These are phyloP conservation scores for Acanthosepion pharaonis DNA, from an alignment of 2,888 invertebrate species.

Conservation along the genomic window DNA sequence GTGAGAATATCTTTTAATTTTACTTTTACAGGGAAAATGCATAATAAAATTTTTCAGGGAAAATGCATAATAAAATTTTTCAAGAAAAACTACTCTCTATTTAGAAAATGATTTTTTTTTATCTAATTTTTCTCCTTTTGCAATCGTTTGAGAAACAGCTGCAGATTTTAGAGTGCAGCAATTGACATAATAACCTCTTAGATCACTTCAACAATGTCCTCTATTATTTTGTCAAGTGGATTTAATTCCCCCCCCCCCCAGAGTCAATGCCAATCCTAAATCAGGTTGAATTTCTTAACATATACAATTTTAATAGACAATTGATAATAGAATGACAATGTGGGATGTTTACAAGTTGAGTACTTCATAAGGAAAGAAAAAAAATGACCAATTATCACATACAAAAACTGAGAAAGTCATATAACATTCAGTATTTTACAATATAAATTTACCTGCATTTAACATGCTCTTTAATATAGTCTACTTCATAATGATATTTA, in stretches of 20 bases:
- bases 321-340: not conserved
- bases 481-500: too few species aligned
- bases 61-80: not conserved
- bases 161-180: not conserved
- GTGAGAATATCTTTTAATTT: not conserved
- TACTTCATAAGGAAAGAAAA: too few species aligned
- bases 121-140: not conserved
- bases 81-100: not conserved
- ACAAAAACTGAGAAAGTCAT: too few species aligned
- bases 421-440: too few species aligned
- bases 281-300: not conserved
- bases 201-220: not conserved
- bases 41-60: not conserved
- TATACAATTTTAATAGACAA: not conserved
- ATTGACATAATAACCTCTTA: not conserved
- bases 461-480: too few species aligned
- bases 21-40: not conserved
- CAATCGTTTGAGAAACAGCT: not conserved
- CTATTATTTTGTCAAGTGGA: not conserved
- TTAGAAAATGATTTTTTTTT: not conserved
- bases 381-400: too few species aligned
- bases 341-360: too few species aligned
- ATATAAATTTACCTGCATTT: too few species aligned
- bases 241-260: not conserved
- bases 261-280: not conserved